phyloP scores from a whole-genome alignment of 1,140 invertebrate species.

The Coenobita brevimanus region DNA sequence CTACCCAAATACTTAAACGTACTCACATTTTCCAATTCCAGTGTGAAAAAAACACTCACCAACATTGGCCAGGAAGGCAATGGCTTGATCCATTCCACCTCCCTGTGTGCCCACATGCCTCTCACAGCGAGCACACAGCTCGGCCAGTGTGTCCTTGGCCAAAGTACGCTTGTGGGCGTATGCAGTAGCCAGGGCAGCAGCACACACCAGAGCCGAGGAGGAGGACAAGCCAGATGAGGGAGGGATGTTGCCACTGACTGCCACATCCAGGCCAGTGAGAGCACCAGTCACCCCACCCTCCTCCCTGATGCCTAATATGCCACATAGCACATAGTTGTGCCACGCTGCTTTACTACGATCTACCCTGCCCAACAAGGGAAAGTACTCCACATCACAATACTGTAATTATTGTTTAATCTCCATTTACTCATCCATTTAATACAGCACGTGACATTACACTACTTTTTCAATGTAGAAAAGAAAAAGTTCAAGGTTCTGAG shows the following conservation, averaged over 20 bases:
- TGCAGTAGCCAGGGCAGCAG: conserved; percentile 81
- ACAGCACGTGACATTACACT: no score
- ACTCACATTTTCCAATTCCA: no score
- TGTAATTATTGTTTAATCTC: background rate
- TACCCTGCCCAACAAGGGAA: conserved; percentile 9
- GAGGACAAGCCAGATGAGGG: conserved; percentile 95
- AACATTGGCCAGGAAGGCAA: conserved; percentile 91
- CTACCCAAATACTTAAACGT: no score
- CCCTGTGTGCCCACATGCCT: conserved; percentile 95
- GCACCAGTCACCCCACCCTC: conserved; percentile 74
- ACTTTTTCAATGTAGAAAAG: no score
- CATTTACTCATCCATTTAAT: background rate
- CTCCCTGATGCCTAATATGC: conserved; percentile 88
- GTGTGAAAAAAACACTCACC: conserved; percentile 79
- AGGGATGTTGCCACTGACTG: conserved; percentile 90
- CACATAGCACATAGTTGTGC: conserved; percentile 97
- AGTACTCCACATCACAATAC: background rate
- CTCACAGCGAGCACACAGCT: conserved; percentile 90
- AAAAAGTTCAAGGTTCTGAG: no score
- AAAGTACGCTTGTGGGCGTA: conserved; percentile 72
- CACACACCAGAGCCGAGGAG: conserved; percentile 97
- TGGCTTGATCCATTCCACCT: conserved; percentile 99
- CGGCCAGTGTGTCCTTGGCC: conserved; percentile 85
- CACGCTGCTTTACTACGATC: conserved; percentile 79
- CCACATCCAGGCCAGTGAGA: conserved; percentile 80